Percentiles rank a stretch among this genome's conserved stretches.
Conservation (phyloP, 2,113 vertebrate species). For the Piprites chloris region DNA sequence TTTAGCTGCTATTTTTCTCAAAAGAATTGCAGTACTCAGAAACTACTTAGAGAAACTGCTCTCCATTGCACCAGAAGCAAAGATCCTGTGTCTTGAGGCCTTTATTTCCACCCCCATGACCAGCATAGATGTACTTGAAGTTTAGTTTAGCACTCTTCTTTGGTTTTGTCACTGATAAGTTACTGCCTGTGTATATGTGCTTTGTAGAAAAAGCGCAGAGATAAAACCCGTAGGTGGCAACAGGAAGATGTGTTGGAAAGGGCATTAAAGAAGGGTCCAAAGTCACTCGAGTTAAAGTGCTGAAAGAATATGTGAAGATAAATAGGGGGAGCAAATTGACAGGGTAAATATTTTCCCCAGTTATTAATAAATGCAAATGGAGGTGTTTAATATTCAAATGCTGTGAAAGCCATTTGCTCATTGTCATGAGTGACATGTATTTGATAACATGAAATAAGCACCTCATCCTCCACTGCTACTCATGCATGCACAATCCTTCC, state of each 20-base stretch:
- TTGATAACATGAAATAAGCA: slow-evolving; percentile 6
- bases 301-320: background rate
- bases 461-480: background rate
- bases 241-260: background rate
- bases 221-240: background rate
- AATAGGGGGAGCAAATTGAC: background rate
- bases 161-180: background rate
- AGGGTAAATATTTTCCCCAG: background rate
- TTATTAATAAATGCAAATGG: background rate
- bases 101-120: background rate
- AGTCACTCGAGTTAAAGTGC: background rate
- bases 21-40: background rate
- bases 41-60: background rate
- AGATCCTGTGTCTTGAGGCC: background rate
- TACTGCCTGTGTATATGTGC: background rate
- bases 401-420: background rate
- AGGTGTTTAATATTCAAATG: background rate
- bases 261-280: background rate
- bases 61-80: background rate
- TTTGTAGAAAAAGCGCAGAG: background rate
- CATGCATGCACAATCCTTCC: background rate
- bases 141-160: background rate
- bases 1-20: background rate
- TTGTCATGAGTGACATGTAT: background rate
- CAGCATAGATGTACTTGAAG: background rate